Base-by-base conservation (phyloP, 2,888 invertebrate species). In the Lycaena phlaeas region DNA sequence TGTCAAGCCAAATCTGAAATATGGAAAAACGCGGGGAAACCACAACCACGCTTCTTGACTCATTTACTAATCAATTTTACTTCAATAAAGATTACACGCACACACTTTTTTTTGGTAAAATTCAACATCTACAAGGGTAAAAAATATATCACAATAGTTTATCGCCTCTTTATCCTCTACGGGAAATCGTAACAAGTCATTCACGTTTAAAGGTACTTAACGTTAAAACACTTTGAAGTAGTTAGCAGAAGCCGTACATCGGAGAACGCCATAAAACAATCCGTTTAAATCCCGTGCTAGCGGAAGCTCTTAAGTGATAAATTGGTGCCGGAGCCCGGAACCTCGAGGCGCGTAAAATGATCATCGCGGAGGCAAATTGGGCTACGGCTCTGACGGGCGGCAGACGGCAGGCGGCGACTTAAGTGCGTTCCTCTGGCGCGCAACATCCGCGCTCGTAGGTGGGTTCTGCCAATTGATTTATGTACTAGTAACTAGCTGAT, bases 281-380 rank as follows among this genome's bases (percentile, higher is more conserved):
- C 45, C 44, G 46, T 46, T 48, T 44, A 45, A 50, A 57, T 59
- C 57, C 59, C 56, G 59, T 59, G 64, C 59, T 57, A 62, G 63
- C 81, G 82, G 82, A 82, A 82, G 79, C 76, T 75, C 75, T 72
- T 71, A 79, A 78, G 74, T 81, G 79, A 77, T 81, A 79, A 79
- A 82, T 81, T 76, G 76, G 65, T 69, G 68, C 74, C 78, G 82
- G 82, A 82, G 81, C 75, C 74, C 78, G 82, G 82, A 82, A 82
- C 75, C 61, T 60, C 65, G 67, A 64, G 68, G 68, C 70, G 66
- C 71, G 76, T 78, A 73, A 77, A 79, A 70, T 70, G 69, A 75
- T 74, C 64, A 73, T 71, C 71, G 69, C 61, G 55, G 66, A 59
- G 67, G 59, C 64, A 59, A 65, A 62, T 61, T 62, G 59, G 61